Evolutionary conservation across 1,140 invertebrate genomes (phyloP), one percentile per base, ranked within the genome.

Genomic region (Lepidurus arcticus): DNA sequence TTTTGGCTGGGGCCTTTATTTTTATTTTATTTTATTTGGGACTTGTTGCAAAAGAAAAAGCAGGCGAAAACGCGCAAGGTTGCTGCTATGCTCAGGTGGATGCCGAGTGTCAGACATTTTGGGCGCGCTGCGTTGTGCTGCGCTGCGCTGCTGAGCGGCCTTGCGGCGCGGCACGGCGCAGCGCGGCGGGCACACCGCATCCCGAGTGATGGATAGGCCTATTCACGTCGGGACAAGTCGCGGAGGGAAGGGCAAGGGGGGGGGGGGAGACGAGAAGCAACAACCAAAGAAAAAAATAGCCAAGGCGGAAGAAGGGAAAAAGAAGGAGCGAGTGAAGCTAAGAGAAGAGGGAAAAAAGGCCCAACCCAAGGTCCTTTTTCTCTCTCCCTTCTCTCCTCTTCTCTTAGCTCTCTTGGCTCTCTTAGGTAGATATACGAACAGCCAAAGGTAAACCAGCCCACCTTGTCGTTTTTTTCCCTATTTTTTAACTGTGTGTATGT

Each of bases 161-260:
- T 65, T 65, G 53, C 53, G 53, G 53, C 53, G 53, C 53, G 21
- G 53, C 53, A 65, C 53, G 53, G 53, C 16, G 53, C 53, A 65
- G 53, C 53, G 16, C 53, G 53, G 53, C 53, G 53, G 53, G 53
- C 4, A 65, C 53, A 65, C 53, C 53, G 53, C 53, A 13, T 65
- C 53, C 0, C 21, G 53, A 65, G 53, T 65, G 53, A 65, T 65
- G 53, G 53, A 65, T 65, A 65, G 53, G 53, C 53, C 53, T 65
- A 65, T 76, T 43, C 42, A 76, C 26, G 73, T 79, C 34, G 43
- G 47, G 26, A 76, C 65, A 76, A 73, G 43, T 74, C 73, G 34
- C 24, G 26, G 65, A 74, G 13, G 34, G 75, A 11, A 76, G 42
- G 73, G 24, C 11, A 21, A 79, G 34, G 10, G 7, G 44, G 43